Evolutionary conservation across 2,113 vertebrate genomes (phyloP).

Genomic region (Cheirogaleus medius): DNA sequence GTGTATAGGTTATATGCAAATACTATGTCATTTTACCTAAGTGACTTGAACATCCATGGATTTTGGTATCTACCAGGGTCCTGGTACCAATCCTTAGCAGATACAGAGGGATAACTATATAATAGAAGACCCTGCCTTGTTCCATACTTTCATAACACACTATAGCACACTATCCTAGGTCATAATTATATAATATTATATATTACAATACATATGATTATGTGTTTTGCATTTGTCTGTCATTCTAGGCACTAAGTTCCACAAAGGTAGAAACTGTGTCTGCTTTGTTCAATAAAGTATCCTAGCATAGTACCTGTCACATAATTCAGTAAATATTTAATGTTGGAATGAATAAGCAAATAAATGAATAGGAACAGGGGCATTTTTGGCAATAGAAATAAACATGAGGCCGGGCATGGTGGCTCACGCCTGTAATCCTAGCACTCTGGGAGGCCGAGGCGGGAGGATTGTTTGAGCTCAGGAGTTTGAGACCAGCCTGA

Average conservation of each 20-base stretch:
- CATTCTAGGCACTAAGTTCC: not conserved
- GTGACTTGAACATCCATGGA: no score
- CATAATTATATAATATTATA: not conserved
- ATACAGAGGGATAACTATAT: not conserved
- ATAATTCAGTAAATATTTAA: conserved; percentile 36
- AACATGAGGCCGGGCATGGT: no score
- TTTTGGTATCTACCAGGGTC: no score
- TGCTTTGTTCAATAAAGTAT: not conserved
- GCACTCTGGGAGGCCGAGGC: no score
- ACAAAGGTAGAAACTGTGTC: not conserved
- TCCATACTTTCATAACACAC: not conserved
- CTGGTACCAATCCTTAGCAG: not conserved
- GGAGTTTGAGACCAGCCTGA: no score
- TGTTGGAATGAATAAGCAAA: conserved; percentile 14
- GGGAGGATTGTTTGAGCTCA: no score
- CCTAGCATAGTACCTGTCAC: not conserved
- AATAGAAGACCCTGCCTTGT: not conserved
- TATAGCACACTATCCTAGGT: not conserved
- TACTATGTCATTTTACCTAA: no score
- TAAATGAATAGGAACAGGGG: conserved; percentile 20
- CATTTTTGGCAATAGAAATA: conserved; percentile 23
- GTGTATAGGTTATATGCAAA: no score
- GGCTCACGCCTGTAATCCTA: no score
- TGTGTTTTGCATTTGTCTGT: conserved; percentile 1
- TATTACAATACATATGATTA: not conserved